Evolutionary conservation across 2,888 invertebrate genomes (phyloP), one percentile per base, ranked within the genome.

Genomic region (Heliconius cydno): DNA sequence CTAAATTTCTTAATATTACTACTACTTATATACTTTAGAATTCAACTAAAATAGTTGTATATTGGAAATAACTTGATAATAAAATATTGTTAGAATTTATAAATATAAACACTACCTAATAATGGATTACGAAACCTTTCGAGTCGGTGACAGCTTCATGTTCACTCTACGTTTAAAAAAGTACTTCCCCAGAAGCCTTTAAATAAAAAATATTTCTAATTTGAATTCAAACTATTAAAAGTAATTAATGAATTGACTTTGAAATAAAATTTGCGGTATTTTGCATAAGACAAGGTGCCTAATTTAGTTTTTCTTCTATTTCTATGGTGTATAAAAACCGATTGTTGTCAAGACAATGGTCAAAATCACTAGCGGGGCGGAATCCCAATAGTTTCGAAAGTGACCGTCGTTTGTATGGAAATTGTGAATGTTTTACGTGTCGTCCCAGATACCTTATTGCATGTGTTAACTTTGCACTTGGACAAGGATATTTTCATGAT

Each of bases 351-450:
- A 87, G 87, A 92, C 92, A 93, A 92, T 93, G 88, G 90, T 86
- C 84, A 89, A 89, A 90, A 88, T 87, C 85, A 88, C 87, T 88
- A 84, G 88, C 87, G 83, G 85, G 84, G 84, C 87, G 88, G 90
- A 91, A 92, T 90, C 90, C 89, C 90, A 91, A 91, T 91, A 87
- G 87, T 92, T 94, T 94, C 92, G 94, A 94, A 94, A 94, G 93
- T 91, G 91, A 87, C 90, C 90, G 92, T 91, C 89, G 91, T 93
- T 92, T 92, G 91, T 91, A 92, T 94, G 93, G 92, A 92, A 92
- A 93, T 94, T 89, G 90, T 88, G 83, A 82, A 86, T 85, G 82
- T 85, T 87, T 90, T 90, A 90, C 91, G 88, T 88, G 91, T 87
- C 88, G 92, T 86, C 89, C 90, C 86, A 88, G 82, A 90, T 88